These are phyloP conservation scores for Acestrorhynchus altus DNA, from an alignment of 2,797 vertebrate species.

Conservation along the genomic window DNA sequence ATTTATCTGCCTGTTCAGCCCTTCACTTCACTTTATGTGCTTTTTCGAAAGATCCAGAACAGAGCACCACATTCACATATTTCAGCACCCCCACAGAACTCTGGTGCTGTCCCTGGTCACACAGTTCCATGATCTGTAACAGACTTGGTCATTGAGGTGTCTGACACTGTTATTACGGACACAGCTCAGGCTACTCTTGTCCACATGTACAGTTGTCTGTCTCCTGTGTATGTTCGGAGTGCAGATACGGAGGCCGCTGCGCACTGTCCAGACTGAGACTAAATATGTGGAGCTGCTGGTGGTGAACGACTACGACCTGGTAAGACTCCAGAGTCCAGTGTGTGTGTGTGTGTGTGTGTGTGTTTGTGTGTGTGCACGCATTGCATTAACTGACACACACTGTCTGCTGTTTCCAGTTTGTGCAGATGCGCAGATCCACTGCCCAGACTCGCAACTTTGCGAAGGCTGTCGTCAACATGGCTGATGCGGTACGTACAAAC, in stretches of 20 bases:
- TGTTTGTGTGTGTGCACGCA: background rate
- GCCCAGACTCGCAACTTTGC: constrained; percentile 93
- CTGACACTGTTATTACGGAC: too few species aligned
- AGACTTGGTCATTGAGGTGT: background rate
- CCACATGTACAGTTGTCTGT: constrained; percentile 32
- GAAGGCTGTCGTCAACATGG: constrained; percentile 97
- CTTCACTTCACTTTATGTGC: too few species aligned
- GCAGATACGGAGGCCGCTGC: constrained; percentile 87
- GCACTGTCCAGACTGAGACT: constrained; percentile 93
- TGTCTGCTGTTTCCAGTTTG: constrained; percentile 75
- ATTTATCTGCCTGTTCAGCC: too few species aligned
- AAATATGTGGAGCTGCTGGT: constrained; percentile 97
- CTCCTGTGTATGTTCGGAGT: constrained; percentile 35
- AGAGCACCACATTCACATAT: too few species aligned
- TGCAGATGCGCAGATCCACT: constrained; percentile 85
- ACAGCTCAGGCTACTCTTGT: too few species aligned
- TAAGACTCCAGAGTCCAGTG: constrained; percentile 61
- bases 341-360: background rate
- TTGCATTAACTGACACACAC: constrained; percentile 10
- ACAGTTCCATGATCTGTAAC: too few species aligned
- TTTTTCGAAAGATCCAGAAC: too few species aligned
- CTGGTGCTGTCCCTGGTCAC: too few species aligned
- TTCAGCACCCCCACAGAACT: too few species aligned
- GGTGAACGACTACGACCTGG: constrained; percentile 93
- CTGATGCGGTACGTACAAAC: constrained; percentile 79